Percentiles rank a stretch among this genome's conserved stretches.
Conservation (phyloP, 1,140 invertebrate species). For the Homarus americanus region DNA sequence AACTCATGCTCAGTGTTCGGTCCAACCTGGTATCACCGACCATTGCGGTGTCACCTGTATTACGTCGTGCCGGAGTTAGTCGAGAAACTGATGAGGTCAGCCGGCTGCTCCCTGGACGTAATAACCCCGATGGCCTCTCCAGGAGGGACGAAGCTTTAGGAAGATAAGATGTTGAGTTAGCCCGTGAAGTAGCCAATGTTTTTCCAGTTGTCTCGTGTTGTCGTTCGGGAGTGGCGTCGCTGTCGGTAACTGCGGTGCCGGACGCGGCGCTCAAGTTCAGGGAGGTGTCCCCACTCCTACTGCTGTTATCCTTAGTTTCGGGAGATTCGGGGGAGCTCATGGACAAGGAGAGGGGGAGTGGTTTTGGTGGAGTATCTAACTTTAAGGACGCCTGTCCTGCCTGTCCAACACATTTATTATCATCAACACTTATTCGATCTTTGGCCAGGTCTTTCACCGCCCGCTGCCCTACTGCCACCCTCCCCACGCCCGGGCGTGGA, state of each 20-base stretch:
- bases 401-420: slow-evolving; percentile 1
- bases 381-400: slow-evolving; percentile 32
- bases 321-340: slow-evolving; percentile 23
- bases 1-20: slow-evolving; percentile 46
- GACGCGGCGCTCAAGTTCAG: slow-evolving; percentile 4
- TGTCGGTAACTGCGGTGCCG: slow-evolving; percentile 24
- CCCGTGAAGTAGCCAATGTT: background rate
- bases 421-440: slow-evolving; percentile 4
- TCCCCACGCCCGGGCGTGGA: slow-evolving; percentile 15
- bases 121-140: slow-evolving; percentile 16
- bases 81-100: slow-evolving; percentile 29
- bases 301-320: slow-evolving; percentile 14
- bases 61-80: slow-evolving; percentile 18
- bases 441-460: slow-evolving; percentile 1
- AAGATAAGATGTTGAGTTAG: background rate
- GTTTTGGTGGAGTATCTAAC: slow-evolving; percentile 49
- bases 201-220: background rate
- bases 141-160: background rate
- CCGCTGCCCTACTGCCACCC: background rate
- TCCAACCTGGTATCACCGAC: slow-evolving; percentile 36
- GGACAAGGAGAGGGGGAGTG: slow-evolving; percentile 52
- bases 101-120: slow-evolving; percentile 18
- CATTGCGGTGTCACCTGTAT: slow-evolving; percentile 12
- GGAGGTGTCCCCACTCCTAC: background rate
- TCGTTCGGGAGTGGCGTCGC: background rate